Base-by-base conservation (phyloP, 2,113 vertebrate genomes). In the Zootoca vivipara region DNA sequence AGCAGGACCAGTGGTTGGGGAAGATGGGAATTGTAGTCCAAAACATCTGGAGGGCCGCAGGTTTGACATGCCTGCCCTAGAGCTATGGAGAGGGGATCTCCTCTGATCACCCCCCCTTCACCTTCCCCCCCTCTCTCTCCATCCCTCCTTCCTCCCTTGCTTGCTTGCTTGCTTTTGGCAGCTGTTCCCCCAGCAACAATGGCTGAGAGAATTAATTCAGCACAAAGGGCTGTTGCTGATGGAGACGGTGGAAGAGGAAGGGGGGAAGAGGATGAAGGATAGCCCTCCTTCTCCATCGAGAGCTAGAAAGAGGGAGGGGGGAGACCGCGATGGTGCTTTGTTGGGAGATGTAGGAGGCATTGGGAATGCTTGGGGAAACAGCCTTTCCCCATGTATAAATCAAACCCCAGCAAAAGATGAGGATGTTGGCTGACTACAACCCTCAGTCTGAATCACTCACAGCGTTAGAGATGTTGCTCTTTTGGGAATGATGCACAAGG, bases 111-210 rank as follows among this genome's bases (percentile, higher is more conserved):
- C 65, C 7, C 16, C 42, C 73, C 10, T 33, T 35, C 33, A 33
- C 26, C n/a, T n/a, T n/a, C n/a, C n/a, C 12, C 22, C 30, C 18
- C 28, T 28, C 62, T 74, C 83, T 8, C 10, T 85, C 72, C 40
- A 16, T 40, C 52, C 46, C 78, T 38, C 5, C 58, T 13, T 70
- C 30, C 46, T 10, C 5, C 22, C 85, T 42, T 13, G 9, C 75
- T 46, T 3, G 74, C 85, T 42, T 13, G 9, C 75, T 46, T 3
- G 74, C 58, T 20, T 78, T 33, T 18, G 7, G 74, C n/a, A 24
- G 73, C 83, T 33, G 10, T 70, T 40, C 28, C 64, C 40, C 33
- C 79, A 83, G 78, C 88, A 82, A 86, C 83, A 42, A 86, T 40
- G 85, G 69, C 89, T 85, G 65, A 52, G 65, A 52, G 82, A 78